Base-by-base conservation (phyloP, 2,113 vertebrate genomes). In the Cariama cristata region DNA sequence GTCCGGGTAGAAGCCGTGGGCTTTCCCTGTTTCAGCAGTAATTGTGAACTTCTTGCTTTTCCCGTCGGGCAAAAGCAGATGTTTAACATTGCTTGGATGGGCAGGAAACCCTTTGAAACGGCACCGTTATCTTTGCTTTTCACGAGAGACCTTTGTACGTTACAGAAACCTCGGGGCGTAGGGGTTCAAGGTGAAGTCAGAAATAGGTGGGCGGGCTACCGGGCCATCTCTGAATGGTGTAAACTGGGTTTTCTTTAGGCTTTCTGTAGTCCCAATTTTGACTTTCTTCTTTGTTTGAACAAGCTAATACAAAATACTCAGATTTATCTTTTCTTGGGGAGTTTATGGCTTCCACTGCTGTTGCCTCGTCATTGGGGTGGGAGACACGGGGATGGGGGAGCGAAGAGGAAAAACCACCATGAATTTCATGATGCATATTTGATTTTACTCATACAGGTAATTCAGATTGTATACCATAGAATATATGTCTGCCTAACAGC, bases 71-170 rank as follows among this genome's bases (percentile, higher is more conserved):
- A 14, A 33, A 27, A 40, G 27, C 66, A 60, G 44, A 8, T 42
- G 55, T 28, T 50, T 14, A 22, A 21, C 28, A 1, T 64, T 3
- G 17, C 30, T 27, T 21, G 49, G 23, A 21, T 18, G 38, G 12
- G 5, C 11, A 13, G 47, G 76, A 53, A 30, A 8, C 20, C 45
- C 59, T 26, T 20, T 8, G 8, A 33, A 44, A 24, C 9, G 20
- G 27, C 28, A 13, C 11, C 2, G 20, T 44, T 20, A 2, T 4
- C 75, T 26, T 26, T 28, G 6, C 9, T 23, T 26, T 20, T 15
- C 38, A 33, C 4, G 9, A 8, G 49, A 40, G 75, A 42, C 49
- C 30, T n/a, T 52, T 8, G 6, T 4, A 3, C 2, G 0, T 10
- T 8, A 8, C 24, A 3, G 32, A 33, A 42, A 21, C 7, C 35